Evolutionary conservation across 1,140 invertebrate genomes (phyloP).

Genomic region (Lethrus apterus): DNA sequence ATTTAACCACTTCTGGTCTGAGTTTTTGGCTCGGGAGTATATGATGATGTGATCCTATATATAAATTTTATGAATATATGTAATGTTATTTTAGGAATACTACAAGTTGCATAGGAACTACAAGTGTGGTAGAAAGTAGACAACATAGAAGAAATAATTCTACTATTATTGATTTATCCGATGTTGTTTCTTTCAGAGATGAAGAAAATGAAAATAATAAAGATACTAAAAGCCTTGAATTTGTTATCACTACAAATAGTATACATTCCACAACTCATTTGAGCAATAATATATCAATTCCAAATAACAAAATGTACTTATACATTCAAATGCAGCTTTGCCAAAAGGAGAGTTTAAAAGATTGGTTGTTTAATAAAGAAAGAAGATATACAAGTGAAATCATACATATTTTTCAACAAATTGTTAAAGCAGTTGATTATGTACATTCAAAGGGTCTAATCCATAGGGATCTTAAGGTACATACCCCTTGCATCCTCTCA

Average conservation of each 20-base stretch:
- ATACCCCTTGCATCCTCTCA: background rate
- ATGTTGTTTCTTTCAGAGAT: background rate
- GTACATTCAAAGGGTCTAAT: slow-evolving; percentile 87
- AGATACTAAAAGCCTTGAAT: too few relatives aligned
- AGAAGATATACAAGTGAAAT: slow-evolving; percentile 46
- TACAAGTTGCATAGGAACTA: too few relatives aligned
- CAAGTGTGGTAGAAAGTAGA: too few relatives aligned
- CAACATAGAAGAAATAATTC: background rate
- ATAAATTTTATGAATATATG: too few relatives aligned
- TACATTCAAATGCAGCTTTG: slow-evolving; percentile 99
- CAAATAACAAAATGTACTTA: slow-evolving; percentile 59
- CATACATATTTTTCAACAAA: slow-evolving; percentile 82
- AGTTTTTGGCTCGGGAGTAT: too few relatives aligned
- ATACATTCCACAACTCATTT: too few relatives aligned
- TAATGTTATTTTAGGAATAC: too few relatives aligned
- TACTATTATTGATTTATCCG: background rate
- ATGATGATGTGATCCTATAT: too few relatives aligned
- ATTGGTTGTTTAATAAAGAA: slow-evolving; percentile 68
- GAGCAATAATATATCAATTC: too few relatives aligned
- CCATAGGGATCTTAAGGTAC: slow-evolving; percentile 88
- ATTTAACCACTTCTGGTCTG: too few relatives aligned
- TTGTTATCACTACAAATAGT: too few relatives aligned
- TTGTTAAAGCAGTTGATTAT: slow-evolving; percentile 90
- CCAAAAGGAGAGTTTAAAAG: slow-evolving; percentile 76
- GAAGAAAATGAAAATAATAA: too few relatives aligned